A percentile compares a stretch with the other conserved stretches of the same genome.
phyloP scores from a whole-genome alignment of 92 coral and sea anemone species.

The Porites cylindrica region DNA sequence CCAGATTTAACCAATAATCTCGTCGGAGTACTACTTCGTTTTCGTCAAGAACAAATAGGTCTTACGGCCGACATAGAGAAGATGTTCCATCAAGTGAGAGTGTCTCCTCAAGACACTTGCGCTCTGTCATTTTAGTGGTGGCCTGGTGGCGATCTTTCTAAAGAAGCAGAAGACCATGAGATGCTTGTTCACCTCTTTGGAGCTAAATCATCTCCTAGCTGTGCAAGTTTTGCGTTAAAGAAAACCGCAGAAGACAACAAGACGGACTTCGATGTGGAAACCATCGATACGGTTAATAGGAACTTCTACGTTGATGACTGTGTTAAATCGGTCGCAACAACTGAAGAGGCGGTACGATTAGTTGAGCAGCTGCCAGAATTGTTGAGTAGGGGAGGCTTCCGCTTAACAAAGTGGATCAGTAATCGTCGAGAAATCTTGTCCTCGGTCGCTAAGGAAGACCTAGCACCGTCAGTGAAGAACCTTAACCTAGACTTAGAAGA shows the following conservation, averaged over 20 bases:
- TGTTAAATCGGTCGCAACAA: constrained; percentile 18
- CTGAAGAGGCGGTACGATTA: constrained; percentile 1
- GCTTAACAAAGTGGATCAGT: too few species aligned
- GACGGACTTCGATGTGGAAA: neutral
- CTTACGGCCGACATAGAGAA: neutral
- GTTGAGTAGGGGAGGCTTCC: too few species aligned
- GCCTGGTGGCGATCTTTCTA: constrained; percentile 1
- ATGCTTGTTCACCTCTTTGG: constrained; percentile 42
- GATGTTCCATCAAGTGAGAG: constrained; percentile 42
- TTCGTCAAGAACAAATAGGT: too few species aligned
- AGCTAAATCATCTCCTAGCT: constrained; percentile 42
- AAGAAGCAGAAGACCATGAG: constrained; percentile 12
- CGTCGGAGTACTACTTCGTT: too few species aligned
- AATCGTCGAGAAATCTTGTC: too few species aligned
- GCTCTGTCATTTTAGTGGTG: constrained; percentile 41
- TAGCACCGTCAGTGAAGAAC: too few species aligned
- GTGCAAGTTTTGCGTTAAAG: constrained; percentile 22
- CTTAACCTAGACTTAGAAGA: neutral
- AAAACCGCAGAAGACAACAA: constrained; percentile 22
- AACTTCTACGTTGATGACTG: constrained; percentile 46
- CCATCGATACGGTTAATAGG: constrained; percentile 6
- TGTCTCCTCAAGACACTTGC: neutral
- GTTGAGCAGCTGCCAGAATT: constrained; percentile 14
- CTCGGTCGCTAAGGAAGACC: too few species aligned
- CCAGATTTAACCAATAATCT: too few species aligned